Evolutionary conservation across 2,888 invertebrate species (phyloP).

Genomic region (Chirona hameri): DNA sequence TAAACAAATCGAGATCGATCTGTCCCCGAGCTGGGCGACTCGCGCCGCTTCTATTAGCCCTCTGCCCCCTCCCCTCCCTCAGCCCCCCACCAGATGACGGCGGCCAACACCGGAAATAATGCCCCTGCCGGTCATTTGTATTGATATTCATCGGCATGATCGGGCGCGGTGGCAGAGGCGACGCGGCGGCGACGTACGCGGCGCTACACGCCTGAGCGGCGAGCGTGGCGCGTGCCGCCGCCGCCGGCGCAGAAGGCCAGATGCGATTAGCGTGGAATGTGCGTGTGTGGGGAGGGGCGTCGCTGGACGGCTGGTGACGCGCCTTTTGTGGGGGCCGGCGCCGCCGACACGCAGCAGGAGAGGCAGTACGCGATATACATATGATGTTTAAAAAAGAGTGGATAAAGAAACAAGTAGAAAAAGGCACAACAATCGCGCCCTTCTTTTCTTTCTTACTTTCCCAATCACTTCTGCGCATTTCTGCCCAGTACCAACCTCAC

Average conservation of each 20-base stretch:
- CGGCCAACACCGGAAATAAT: conserved; percentile 23
- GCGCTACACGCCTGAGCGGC: neutral
- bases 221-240: neutral
- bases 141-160: conserved; percentile 27
- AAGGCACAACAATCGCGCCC: too few species aligned
- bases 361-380: neutral
- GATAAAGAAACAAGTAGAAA: too few species aligned
- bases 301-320: neutral
- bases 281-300: neutral
- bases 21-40: neutral
- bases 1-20: conserved; percentile 7
- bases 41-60: neutral
- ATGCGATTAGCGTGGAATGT: conserved; percentile 12
- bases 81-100: neutral
- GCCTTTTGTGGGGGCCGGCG: neutral
- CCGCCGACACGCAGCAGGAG: neutral
- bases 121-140: conserved; percentile 24
- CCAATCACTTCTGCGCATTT: too few species aligned
- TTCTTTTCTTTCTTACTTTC: too few species aligned
- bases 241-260: conserved; percentile 5
- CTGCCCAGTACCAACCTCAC: too few species aligned
- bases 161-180: neutral
- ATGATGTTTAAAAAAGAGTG: too few species aligned
- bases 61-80: neutral
- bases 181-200: neutral